phyloP scores from a whole-genome alignment of 2,797 vertebrate genomes.

The Champsocephalus gunnari region DNA sequence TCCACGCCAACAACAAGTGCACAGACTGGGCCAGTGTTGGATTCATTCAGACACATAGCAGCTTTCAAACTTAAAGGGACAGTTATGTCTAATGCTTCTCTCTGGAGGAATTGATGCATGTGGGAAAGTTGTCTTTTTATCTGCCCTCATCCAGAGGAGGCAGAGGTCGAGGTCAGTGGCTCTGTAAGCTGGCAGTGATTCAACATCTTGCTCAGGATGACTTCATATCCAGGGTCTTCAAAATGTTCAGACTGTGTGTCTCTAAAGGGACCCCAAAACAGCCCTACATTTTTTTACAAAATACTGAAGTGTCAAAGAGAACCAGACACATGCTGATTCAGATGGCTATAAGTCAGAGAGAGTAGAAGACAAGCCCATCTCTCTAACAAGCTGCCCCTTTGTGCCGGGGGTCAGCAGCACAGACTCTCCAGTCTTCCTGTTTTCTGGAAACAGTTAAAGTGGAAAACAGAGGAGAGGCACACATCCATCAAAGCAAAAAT shows the following conservation, averaged over 20 bases:
- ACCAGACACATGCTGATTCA: slow-evolving; percentile 25
- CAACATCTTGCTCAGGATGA: slow-evolving; percentile 28
- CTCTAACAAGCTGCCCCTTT: slow-evolving; percentile 69
- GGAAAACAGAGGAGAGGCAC: slow-evolving; percentile 43
- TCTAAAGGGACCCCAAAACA: neutral
- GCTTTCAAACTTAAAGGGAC: slow-evolving; percentile 57
- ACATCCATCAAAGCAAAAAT: slow-evolving; percentile 43
- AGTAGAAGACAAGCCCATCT: slow-evolving; percentile 43
- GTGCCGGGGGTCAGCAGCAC: slow-evolving; percentile 65
- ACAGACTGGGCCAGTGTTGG: slow-evolving; percentile 30
- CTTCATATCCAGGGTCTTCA: slow-evolving; percentile 1
- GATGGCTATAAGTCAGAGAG: slow-evolving; percentile 27
- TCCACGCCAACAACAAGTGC: slow-evolving; percentile 60
- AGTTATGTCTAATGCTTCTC: slow-evolving; percentile 16
- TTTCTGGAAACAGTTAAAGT: slow-evolving; percentile 62
- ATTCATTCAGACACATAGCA: slow-evolving; percentile 41
- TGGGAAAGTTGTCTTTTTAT: slow-evolving; percentile 35
- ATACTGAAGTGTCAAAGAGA: neutral
- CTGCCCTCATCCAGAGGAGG: slow-evolving; percentile 31
- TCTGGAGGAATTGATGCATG: slow-evolving; percentile 27
- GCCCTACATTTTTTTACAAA: neutral
- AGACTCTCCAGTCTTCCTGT: slow-evolving; percentile 60
- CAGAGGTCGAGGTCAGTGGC: slow-evolving; percentile 50
- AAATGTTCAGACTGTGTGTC: neutral
- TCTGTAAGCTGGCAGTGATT: slow-evolving; percentile 42